Evolutionary conservation across 2,797 vertebrate genomes (phyloP), one percentile per base, ranked within the genome.

Genomic region (Jordanella pulchra): DNA sequence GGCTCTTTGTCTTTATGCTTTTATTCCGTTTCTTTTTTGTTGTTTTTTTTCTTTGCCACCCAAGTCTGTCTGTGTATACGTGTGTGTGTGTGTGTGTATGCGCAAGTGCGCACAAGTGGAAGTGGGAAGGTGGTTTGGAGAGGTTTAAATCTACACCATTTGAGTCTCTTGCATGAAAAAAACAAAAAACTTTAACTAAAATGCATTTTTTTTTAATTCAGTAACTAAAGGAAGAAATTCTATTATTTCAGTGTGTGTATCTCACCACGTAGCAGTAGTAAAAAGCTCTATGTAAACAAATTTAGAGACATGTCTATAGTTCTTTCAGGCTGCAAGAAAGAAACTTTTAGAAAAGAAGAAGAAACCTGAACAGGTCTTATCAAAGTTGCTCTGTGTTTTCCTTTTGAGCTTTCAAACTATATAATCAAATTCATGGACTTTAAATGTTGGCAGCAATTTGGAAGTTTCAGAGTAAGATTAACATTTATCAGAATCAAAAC

Each of bases 1-100:
- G 60, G 85, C 90, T 86, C 84, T 89, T 87, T 84, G 75, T 73
- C 77, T 81, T 85, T 81, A 65, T 80, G 70, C 53, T 86, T 89
- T 84, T 88, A 76, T 82, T 78, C 84, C 76, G 12, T 39, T 39
- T 61, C 13, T 30, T 63, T 63, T 14, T 23, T 42, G 4, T 45
- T 82, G 78, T 67, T 72, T 73, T 85, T 80, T 79, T 71, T 82
- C 81, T 80, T 76, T 71, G 76, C 84, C 86, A 32, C 60, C 39
- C 60, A 84, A 90, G 84, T 71, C 76, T 77, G 75, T 84, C 76
- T 82, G 58, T 61, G 58, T 42, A 1, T 54, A 66, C 61, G n/a
- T 63, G 55, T 58, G 45, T 58, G 35, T 25, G 55, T 11, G 44
- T 45, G 44, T 5, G 35, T 39, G n/a, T n/a, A n/a, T n/a, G n/a